Percentiles rank a stretch among this genome's conserved stretches.
Conservation (phyloP, 2,797 vertebrate genomes). For the Parauchenoglanis punctatus region DNA sequence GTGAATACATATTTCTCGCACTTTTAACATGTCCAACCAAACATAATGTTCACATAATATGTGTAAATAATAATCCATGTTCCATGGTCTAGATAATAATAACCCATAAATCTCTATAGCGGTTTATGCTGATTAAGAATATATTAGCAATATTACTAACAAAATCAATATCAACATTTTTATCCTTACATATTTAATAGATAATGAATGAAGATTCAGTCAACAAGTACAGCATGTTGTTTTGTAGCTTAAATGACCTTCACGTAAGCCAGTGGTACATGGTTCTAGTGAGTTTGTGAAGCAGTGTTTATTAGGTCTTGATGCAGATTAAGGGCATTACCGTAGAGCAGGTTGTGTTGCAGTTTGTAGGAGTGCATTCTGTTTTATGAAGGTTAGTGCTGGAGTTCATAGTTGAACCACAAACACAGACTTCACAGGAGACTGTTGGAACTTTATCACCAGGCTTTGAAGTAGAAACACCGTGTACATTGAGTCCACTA, state of each 20-base stretch:
- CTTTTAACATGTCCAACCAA: neutral
- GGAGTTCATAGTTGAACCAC: slow-evolving; percentile 64
- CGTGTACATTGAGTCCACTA: neutral
- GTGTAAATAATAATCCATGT: neutral
- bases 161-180: neutral
- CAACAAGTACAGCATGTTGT: neutral
- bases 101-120: neutral
- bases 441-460: slow-evolving; percentile 74
- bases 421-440: slow-evolving; percentile 79
- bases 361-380: slow-evolving; percentile 73
- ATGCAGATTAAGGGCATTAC: slow-evolving; percentile 62
- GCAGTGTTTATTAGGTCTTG: neutral
- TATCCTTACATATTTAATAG: neutral
- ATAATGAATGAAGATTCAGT: neutral
- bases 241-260: neutral
- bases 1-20: neutral
- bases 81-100: neutral
- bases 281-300: neutral
- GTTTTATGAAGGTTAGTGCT: slow-evolving; percentile 70
- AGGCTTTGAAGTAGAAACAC: slow-evolving; percentile 69
- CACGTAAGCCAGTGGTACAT: neutral
- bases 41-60: neutral
- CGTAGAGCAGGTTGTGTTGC: slow-evolving; percentile 70
- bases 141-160: neutral
- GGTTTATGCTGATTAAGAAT: neutral